These are phyloP conservation scores for Lagenorhynchus albirostris DNA, from an alignment of 2,113 vertebrate species.

Conservation along the genomic window DNA sequence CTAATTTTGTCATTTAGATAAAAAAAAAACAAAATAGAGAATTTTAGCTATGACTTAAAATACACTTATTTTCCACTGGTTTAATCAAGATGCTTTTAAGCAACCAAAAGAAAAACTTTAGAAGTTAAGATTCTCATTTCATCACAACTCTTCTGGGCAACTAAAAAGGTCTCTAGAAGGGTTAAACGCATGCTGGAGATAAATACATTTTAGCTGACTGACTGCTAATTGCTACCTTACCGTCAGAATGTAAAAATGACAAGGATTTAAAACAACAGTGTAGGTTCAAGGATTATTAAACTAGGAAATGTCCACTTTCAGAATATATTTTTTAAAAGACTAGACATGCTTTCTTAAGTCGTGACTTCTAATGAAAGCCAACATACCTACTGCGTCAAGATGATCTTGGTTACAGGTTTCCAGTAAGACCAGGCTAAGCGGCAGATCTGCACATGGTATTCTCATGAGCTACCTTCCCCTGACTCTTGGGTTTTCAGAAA, in stretches of 20 bases:
- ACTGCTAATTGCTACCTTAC: background rate
- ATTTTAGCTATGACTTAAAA: background rate
- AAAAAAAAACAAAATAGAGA: constrained; percentile 11
- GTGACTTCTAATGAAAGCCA: background rate
- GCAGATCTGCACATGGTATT: background rate
- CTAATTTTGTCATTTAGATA: background rate
- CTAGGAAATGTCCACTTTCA: background rate
- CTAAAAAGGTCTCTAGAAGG: background rate
- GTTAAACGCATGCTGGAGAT: background rate
- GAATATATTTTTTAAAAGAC: background rate
- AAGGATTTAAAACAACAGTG: background rate
- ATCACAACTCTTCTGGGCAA: background rate
- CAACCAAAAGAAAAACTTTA: background rate
- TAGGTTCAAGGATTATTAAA: background rate
- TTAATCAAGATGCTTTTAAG: background rate
- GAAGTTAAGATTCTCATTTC: background rate
- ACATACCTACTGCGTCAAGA: background rate
- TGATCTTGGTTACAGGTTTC: too few species aligned
- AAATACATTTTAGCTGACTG: background rate
- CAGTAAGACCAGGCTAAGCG: background rate
- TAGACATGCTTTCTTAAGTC: background rate
- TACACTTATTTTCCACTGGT: background rate
- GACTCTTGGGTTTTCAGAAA: background rate
- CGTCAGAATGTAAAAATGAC: background rate
- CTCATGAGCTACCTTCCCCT: too few species aligned